Evolutionary conservation across 2,888 invertebrate genomes (phyloP).

Genomic region (Hypomecis punctinalis): DNA sequence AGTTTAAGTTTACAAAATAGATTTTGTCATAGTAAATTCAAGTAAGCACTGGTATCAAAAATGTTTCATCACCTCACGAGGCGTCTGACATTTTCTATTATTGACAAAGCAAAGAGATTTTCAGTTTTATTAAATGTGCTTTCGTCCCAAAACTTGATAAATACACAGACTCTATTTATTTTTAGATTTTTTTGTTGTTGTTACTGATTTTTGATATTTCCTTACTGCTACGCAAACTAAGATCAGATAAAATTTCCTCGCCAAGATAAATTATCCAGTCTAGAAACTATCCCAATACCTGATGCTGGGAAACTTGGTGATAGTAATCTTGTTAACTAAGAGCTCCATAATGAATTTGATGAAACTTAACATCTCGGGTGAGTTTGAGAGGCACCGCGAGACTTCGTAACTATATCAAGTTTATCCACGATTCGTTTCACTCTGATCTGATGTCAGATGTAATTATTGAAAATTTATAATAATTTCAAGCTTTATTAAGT

Average conservation of each 20-base stretch:
- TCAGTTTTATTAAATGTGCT: too few species aligned
- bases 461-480: too few species aligned
- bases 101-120: too few species aligned
- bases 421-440: neutral
- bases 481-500: too few species aligned
- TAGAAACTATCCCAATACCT: conserved; percentile 11
- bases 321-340: conserved; percentile 23
- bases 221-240: neutral
- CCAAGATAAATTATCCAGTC: conserved; percentile 16
- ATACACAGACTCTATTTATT: too few species aligned
- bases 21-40: neutral
- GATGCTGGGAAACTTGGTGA: conserved; percentile 16
- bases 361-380: conserved; percentile 13
- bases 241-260: conserved; percentile 3
- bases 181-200: too few species aligned
- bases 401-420: neutral
- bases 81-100: too few species aligned
- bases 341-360: conserved; percentile 28
- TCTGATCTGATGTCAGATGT: neutral
- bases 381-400: conserved; percentile 3
- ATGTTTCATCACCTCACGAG: too few species aligned
- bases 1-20: too few species aligned
- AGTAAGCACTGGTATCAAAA: too few species aligned
- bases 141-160: too few species aligned
- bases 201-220: too few species aligned